Evolutionary conservation across 2,888 invertebrate genomes (phyloP), one percentile per base, ranked within the genome.

Genomic region (Dolichomitus sp.): DNA sequence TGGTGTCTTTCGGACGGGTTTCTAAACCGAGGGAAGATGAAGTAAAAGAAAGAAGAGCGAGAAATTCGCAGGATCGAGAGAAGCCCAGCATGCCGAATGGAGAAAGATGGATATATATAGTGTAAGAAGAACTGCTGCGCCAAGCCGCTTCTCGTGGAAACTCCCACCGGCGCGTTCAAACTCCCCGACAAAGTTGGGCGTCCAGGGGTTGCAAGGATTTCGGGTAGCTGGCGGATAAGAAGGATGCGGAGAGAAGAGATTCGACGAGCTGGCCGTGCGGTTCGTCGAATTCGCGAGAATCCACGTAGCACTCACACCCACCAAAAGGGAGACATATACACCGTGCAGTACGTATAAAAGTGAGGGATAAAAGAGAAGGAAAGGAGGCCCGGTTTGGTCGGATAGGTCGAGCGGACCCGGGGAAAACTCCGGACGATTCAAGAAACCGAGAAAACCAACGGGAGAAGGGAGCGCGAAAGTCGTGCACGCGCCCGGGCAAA

Each of bases 61-160:
- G 50, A 50, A 17, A 68, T 33, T 50, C 30, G 57, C n/a, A 68
- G 33, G 68, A 66, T 66, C 40, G 33, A 19, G 17, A 33, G 65
- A 30, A 11, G 30, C 65, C 6, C 65, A 42, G 54, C 45, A 66
- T 50, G 61, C 52, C 27, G 66, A 66, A 66, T 17, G 12, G 17
- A 30, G 30, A 7, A 2, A 14, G 42, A 9, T 7, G 30, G 45
- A 33, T 63, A 61, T 52, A 54, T 63, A 70, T 52, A 65, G 63
- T 14, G 50, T 23, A 45, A 50, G 42, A 70, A 70, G 48, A 72
- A 79, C 40, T 79, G 78, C 78, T 72, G 65, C 57, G 72, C 78
- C 78, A 79, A 79, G 78, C 57, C n/a, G 65, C 72, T 72, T 66
- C 57, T 48, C 27, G 23, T 59, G 33, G 66, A 79, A 79, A 79